Conservation (phyloP, 2,888 invertebrate species). For the Plagodis pulveraria region DNA sequence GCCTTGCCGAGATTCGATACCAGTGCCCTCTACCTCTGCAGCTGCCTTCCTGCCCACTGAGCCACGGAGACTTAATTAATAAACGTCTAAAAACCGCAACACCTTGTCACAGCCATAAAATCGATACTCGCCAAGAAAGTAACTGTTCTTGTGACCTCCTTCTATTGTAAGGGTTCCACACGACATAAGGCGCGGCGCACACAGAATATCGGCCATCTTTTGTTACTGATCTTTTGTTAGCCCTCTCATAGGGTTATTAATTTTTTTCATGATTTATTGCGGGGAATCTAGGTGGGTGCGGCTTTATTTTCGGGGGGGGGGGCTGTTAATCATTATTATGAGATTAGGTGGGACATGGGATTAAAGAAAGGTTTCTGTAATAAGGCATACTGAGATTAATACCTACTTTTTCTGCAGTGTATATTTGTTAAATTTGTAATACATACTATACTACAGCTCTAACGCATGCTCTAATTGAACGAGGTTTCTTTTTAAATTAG, state of each 20-base stretch:
- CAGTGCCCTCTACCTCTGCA: too few relatives aligned
- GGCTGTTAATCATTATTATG: conserved; percentile 27
- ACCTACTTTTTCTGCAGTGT: too few relatives aligned
- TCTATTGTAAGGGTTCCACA: conserved; percentile 43
- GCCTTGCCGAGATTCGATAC: too few relatives aligned
- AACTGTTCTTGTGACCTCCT: conserved; percentile 57
- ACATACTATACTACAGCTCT: too few relatives aligned
- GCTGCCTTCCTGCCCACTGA: too few relatives aligned
- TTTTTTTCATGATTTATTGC: conserved; percentile 49
- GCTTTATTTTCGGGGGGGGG: conserved; percentile 18
- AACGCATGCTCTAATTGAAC: too few relatives aligned
- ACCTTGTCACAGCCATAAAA: conserved; percentile 27
- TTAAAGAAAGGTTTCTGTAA: too few relatives aligned
- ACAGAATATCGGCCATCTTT: conserved; percentile 52
- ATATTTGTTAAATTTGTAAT: too few relatives aligned
- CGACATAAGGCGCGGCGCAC: conserved; percentile 28
- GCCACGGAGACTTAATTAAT: too few relatives aligned
- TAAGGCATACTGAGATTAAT: too few relatives aligned
- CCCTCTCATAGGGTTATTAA: conserved; percentile 45
- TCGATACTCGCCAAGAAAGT: conserved; percentile 45
- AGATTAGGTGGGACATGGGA: not conserved
- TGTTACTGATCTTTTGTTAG: conserved; percentile 49
- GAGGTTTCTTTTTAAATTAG: too few relatives aligned
- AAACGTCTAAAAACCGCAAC: too few relatives aligned
- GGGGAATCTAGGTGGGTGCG: conserved; percentile 32